phyloP scores from a whole-genome alignment of 2,888 invertebrate genomes.

The Epistrophe grossulariae region DNA sequence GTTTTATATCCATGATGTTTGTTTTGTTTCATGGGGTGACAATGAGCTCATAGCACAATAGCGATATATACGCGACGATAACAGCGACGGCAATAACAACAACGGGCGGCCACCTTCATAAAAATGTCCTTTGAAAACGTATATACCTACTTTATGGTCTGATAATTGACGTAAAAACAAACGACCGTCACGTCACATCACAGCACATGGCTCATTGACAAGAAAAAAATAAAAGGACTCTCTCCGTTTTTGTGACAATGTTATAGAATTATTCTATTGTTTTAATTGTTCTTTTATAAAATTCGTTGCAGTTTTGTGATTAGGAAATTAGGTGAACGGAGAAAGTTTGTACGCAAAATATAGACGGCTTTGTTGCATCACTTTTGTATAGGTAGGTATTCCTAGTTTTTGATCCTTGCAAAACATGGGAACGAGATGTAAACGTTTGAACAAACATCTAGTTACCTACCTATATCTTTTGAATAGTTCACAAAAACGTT shows the following conservation, averaged over 20 bases:
- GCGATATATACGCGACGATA: constrained; percentile 21
- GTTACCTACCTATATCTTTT: background rate
- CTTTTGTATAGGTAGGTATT: background rate
- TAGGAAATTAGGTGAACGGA: background rate
- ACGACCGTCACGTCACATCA: constrained; percentile 36
- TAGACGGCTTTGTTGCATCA: background rate
- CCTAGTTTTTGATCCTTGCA: background rate
- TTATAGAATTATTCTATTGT: constrained; percentile 37
- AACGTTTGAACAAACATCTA: background rate
- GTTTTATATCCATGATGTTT: constrained; percentile 30
- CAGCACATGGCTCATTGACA: constrained; percentile 41
- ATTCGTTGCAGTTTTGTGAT: constrained; percentile 40
- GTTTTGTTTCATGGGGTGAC: constrained; percentile 67
- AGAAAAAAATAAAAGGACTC: constrained; percentile 21
- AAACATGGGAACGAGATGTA: background rate
- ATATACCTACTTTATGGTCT: constrained; percentile 69
- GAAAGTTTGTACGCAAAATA: background rate
- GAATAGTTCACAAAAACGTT: background rate
- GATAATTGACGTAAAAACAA: constrained; percentile 71
- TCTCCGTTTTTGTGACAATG: constrained; percentile 22
- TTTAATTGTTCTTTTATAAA: constrained; percentile 20
- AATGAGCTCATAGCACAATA: constrained; percentile 48
- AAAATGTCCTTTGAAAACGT: constrained; percentile 53
- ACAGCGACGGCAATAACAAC: background rate
- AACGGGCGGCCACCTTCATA: constrained; percentile 59